These are phyloP conservation scores for Pachyramphus minor DNA, from an alignment of 2,113 vertebrate species.

Conservation along the genomic window DNA sequence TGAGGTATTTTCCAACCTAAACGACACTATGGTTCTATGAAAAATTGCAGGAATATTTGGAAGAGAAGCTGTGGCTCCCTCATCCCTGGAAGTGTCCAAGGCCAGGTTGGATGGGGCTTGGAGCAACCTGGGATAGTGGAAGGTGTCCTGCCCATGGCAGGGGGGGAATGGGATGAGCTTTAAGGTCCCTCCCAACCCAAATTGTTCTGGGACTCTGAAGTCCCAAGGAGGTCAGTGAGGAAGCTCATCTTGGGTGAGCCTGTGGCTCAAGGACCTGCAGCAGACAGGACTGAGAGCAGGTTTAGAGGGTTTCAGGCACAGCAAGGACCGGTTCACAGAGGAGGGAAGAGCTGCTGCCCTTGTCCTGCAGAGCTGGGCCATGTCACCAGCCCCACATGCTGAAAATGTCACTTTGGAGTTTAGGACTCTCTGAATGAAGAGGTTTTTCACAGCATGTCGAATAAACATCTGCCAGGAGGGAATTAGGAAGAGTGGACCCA, in stretches of 20 bases:
- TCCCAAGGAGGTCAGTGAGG: neutral
- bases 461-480: neutral
- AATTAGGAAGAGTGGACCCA: neutral
- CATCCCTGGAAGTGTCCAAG: neutral
- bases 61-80: neutral
- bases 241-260: fast-evolving
- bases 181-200: too few species aligned
- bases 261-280: neutral
- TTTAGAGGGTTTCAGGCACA: too few species aligned
- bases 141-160: neutral
- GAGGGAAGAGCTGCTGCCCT: neutral
- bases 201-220: neutral
- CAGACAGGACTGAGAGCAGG: neutral
- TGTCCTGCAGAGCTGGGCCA: fast-evolving
- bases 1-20: neutral
- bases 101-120: neutral
- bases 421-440: neutral
- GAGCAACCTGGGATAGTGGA: neutral
- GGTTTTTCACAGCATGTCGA: neutral
- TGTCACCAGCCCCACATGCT: neutral
- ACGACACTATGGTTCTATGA: fast-evolving
- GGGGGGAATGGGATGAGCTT: neutral
- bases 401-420: neutral
- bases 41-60: neutral
- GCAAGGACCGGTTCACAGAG: fast-evolving